phyloP scores from a whole-genome alignment of 2,888 invertebrate genomes.

The Zhuqinia jingwanae region DNA sequence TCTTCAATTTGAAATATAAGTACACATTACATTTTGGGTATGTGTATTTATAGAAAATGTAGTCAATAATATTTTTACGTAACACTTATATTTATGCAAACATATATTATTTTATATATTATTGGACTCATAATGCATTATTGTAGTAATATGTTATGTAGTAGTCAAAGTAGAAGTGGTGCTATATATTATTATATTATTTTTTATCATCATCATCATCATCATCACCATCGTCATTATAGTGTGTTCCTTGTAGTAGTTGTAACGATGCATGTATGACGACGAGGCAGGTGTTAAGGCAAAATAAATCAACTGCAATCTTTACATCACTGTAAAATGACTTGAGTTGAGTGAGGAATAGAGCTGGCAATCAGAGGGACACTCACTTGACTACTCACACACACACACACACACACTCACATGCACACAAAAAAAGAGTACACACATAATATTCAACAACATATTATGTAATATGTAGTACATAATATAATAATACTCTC shows the following conservation, averaged over 20 bases:
- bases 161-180: too few relatives aligned
- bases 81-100: too few relatives aligned
- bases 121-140: too few relatives aligned
- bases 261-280: background rate
- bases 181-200: too few relatives aligned
- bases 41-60: slow-evolving; percentile 14
- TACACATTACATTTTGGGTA: background rate
- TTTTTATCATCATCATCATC: too few relatives aligned
- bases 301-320: slow-evolving; percentile 71
- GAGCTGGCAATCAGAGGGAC: slow-evolving; percentile 14
- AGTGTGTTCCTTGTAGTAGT: background rate
- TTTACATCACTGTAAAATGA: slow-evolving; percentile 69
- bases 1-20: slow-evolving; percentile 38
- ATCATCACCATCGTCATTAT: too few relatives aligned
- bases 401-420: slow-evolving; percentile 13
- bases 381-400: slow-evolving; percentile 15
- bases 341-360: slow-evolving; percentile 48
- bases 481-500: too few relatives aligned
- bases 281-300: slow-evolving; percentile 64
- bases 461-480: slow-evolving; percentile 20
- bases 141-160: too few relatives aligned
- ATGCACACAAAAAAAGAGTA: background rate
- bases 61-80: too few relatives aligned
- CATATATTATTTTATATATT: too few relatives aligned
- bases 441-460: slow-evolving; percentile 31